Base-by-base conservation (phyloP, 2,113 vertebrate species). In the Vimba vimba region DNA sequence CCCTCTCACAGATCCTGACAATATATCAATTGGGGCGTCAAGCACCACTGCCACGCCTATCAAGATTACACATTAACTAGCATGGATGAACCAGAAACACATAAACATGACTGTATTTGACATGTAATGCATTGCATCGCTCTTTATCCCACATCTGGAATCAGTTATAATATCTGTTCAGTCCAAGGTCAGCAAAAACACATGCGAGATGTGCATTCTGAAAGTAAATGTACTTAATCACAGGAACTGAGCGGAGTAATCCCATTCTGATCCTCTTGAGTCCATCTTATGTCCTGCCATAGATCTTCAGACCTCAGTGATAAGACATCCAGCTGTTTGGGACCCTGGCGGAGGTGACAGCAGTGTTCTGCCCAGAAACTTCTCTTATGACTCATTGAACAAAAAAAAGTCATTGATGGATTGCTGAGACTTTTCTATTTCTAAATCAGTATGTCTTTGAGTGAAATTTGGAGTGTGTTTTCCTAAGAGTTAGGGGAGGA, bases 31-130 rank as follows among this genome's bases (percentile, higher is more conserved):
- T 45, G 64, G n/a, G 27, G 39, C 10, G 83, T 60, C 47, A 57
- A 69, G 45, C 64, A 85, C 50, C 60, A 52, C 82, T 79, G 71
- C 84, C 60, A 74, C 87, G 88, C 79, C 88, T 89, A 15, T 78
- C 84, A 52, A 45, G 92, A 90, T 95, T 94, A 95, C 90, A 89
- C 88, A 95, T 95, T 95, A 95, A 95, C 93, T 84, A 92, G 88
- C 88, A 76, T 89, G 87, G 78, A 59, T 60, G 33, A 43, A 39
- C 50, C 76, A 27, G 78, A 74, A 57, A 83, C 45, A 84, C 89
- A 86, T 23, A 77, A 91, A 89, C 87, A 82, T 59, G 82, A 91
- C 84, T 89, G 77, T 89, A 82, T 84, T 86, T 81, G 33, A 64
- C 13, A 87, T 83, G 75, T 84, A 91, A 89, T 88, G 60, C 73